These are phyloP conservation scores for Mercenaria mercenaria DNA, from an alignment of 1,140 invertebrate genomes.

Conservation along the genomic window DNA sequence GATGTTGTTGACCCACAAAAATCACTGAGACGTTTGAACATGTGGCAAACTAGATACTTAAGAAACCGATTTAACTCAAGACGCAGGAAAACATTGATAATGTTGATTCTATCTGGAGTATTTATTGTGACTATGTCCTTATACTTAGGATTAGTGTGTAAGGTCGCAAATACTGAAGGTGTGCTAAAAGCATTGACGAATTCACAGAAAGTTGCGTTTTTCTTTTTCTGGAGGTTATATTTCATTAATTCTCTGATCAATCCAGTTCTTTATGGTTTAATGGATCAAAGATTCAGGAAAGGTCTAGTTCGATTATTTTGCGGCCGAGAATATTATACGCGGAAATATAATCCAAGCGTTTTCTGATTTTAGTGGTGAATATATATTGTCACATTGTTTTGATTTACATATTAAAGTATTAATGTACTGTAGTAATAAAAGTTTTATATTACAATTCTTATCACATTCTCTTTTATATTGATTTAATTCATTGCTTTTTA, in stretches of 20 bases:
- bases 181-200: constrained; percentile 15
- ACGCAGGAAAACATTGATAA: constrained; percentile 48
- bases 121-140: constrained; percentile 37
- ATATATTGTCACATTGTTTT: too few relatives aligned
- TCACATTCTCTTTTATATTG: too few relatives aligned
- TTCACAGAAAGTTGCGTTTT: constrained; percentile 49
- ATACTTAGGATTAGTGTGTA: constrained; percentile 22
- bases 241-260: constrained; percentile 51
- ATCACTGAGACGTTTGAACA: neutral
- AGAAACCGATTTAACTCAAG: neutral
- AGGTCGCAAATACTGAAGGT: neutral
- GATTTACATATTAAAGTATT: too few relatives aligned
- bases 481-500: too few relatives aligned
- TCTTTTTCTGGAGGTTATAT: constrained; percentile 57
- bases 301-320: constrained; percentile 23
- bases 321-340: neutral
- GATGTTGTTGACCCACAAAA: neutral
- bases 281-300: constrained; percentile 48
- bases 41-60: neutral
- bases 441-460: too few relatives aligned
- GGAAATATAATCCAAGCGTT: neutral
- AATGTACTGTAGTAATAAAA: too few relatives aligned
- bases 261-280: constrained; percentile 50
- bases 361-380: too few relatives aligned
- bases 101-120: constrained; percentile 31